Base-by-base conservation (phyloP, 2,888 invertebrate species). In the Drosophila demipolita region DNA sequence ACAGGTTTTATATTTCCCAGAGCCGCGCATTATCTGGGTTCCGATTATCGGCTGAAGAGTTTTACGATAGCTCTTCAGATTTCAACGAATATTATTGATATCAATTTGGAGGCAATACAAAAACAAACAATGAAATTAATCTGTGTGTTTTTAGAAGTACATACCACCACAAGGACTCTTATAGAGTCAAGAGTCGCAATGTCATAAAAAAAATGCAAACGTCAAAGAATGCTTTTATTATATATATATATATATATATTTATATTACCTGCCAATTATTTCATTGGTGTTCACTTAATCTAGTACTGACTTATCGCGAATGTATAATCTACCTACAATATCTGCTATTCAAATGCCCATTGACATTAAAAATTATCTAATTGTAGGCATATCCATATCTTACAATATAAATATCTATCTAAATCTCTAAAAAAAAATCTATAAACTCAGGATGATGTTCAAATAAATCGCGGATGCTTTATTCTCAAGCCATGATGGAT, bases 1-100 rank as follows among this genome's bases (percentile, higher is more conserved):
- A n/a, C 53, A 32, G 61, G 59, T 64, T 42, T 78, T 78, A 70
- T 15, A 78, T 67, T 62, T 29, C 45, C 15, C 55, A 55, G 20
- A 40, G 53, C 38, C 20, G 35, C 20, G 26, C 78, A 74, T 78
- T 78, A 75, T 78, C 78, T 36, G 36, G 40, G 11, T 1, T n/a
- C 12, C 36, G 58, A 68, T 76, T 70, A 75, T 71, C 69, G 58
- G 15, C 26, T 57, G 64, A 60, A 86, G 87, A 82, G 83, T 80
- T 84, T 83, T 87, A 84, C 64, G 67, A 80, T 54, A n/a, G 11
- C 78, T 74, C 80, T 77, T 80, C 72, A 77, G 50, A 40, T 60
- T 48, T 42, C 26, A 67, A 23, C 32, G 58, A 40, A 48, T 53
- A 52, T 53, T 66, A 74, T 74, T 65, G 58, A 57, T 78, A 78